A percentile compares a stretch with the other conserved stretches of the same genome.
Conservation (phyloP, 2,888 invertebrate genomes). For the Sarcophaga caerulescens region DNA sequence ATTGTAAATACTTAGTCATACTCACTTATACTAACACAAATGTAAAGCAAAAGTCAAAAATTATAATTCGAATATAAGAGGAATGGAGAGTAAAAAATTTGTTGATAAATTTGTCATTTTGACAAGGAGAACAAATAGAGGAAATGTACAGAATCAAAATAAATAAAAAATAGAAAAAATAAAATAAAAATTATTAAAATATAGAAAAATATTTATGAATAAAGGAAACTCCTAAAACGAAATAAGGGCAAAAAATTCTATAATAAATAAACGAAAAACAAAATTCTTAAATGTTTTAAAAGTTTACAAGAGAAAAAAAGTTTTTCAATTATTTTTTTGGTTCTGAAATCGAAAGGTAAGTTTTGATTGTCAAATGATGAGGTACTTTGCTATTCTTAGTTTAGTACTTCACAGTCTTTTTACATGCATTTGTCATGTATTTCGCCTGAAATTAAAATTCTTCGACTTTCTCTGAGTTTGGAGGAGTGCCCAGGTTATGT, state of each 20-base stretch:
- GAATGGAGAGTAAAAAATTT: neutral
- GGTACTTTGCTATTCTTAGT: no score
- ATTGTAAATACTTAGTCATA: neutral
- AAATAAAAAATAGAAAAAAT: neutral
- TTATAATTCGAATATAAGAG: neutral
- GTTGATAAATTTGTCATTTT: no score
- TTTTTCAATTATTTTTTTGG: neutral
- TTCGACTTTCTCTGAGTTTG: no score
- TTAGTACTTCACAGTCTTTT: no score
- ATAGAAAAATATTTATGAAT: neutral
- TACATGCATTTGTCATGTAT: no score
- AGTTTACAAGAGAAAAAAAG: slow-evolving; percentile 23
- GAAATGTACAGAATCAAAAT: neutral
- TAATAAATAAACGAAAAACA: neutral
- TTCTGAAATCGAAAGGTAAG: neutral
- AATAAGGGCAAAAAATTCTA: neutral
- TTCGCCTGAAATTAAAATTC: no score
- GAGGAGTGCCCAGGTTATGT: no score
- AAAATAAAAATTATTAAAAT: slow-evolving; percentile 23
- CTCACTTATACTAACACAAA: neutral
- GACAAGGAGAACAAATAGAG: no score
- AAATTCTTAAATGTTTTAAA: slow-evolving; percentile 12
- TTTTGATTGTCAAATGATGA: neutral
- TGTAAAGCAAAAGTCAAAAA: neutral
- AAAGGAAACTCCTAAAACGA: neutral